A percentile compares a stretch with the other conserved stretches of the same genome.
Evolutionary conservation across 2,888 invertebrate species (phyloP).

Genomic region (Himalopsyche tibetana): DNA sequence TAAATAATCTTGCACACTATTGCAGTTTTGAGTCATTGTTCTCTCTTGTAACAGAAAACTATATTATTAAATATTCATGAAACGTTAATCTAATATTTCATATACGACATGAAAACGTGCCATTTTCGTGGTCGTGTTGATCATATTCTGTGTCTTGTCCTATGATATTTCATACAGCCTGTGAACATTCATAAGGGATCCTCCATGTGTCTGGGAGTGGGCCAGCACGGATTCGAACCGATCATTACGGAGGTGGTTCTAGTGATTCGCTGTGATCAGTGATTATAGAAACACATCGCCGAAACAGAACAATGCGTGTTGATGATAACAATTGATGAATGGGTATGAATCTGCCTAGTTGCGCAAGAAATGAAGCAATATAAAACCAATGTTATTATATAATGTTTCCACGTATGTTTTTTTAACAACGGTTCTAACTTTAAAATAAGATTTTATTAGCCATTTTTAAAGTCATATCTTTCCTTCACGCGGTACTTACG

Average conservation of each 20-base stretch:
- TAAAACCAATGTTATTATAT: no score
- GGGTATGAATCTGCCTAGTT: neutral
- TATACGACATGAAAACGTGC: neutral
- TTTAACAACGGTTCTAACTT: no score
- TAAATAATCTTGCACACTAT: no score
- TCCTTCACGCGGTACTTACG: no score
- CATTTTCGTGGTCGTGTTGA: no score
- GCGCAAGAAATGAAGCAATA: neutral
- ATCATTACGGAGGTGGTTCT: constrained; percentile 58
- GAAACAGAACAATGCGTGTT: constrained; percentile 46
- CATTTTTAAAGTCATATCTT: no score
- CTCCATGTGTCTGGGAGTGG: constrained; percentile 46
- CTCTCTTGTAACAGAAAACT: no score
- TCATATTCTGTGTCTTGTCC: neutral
- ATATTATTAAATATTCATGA: neutral
- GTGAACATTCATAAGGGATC: constrained; percentile 1
- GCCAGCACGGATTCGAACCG: constrained; percentile 56
- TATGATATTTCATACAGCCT: constrained; percentile 10
- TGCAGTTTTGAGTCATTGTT: no score
- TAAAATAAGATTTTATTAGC: no score
- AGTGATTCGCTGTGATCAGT: constrained; percentile 53
- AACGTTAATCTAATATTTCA: neutral
- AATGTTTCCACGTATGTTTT: no score
- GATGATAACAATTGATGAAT: constrained; percentile 27
- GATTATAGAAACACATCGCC: constrained; percentile 59